Evolutionary conservation across 1,140 invertebrate species (phyloP), one percentile per base, ranked within the genome.

Genomic region (Drosophila nebulosa): DNA sequence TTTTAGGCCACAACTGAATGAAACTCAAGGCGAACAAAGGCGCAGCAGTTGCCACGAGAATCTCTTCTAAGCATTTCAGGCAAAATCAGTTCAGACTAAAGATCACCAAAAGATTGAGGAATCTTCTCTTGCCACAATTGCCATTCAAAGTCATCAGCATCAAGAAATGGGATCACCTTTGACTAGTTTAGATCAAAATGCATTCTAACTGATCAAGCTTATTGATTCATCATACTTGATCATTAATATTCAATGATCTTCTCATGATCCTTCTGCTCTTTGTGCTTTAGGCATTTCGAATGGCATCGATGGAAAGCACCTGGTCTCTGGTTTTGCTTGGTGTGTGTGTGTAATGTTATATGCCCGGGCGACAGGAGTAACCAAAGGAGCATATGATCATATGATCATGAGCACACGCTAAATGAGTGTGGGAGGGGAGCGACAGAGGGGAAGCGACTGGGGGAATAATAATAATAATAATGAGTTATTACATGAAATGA

Each of bases 401-500:
- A 21, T 57, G 50, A 3, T 64, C 42, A 57, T 63, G 53, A 50
- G 69, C 64, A 74, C 70, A 68, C 69, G 81, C 72, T 73, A 74
- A 71, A 30, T 46, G 42, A 42, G 14, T 21, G 36, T 18, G 53
- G 27, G 12, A 32, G 39, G 55, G 4, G 18, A 9, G 6, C 0
- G 16, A 5, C 30, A 18, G 9, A 3, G 1, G 24, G 24, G 4
- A n/a, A n/a, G n/a, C n/a, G n/a, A n/a, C n/a, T n/a, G 2, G 42
- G n/a, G 16, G 32, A 21, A 24, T 30, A n/a, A n/a, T n/a, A n/a
- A n/a, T 36, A 18, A 46, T 59, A 69, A 60, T 78, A 88, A 88
- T 81, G 74, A 78, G 78, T 86, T 85, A 85, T 86, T 86, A 60
- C 81, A 61, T 27, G 24, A 42, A 63, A 64, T 86, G 81, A 86